Evolutionary conservation across 1,140 invertebrate species (phyloP).

Genomic region (Drosophila triauraria): DNA sequence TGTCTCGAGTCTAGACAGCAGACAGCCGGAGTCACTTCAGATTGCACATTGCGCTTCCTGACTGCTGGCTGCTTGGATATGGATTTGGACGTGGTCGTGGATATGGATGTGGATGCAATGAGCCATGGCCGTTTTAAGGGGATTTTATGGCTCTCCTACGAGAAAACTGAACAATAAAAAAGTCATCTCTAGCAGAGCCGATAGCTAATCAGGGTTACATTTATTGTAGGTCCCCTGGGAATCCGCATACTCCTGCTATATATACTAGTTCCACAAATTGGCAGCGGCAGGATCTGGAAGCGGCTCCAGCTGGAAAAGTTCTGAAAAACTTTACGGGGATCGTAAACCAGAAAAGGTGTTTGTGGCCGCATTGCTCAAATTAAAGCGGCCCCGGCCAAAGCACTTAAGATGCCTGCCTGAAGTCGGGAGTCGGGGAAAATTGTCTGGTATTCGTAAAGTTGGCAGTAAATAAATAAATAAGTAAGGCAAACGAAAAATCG

Average conservation of each 20-base stretch:
- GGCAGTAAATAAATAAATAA: slow-evolving; percentile 70
- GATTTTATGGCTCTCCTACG: slow-evolving; percentile 6
- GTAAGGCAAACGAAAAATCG: slow-evolving; percentile 53
- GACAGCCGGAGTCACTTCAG: slow-evolving; percentile 80
- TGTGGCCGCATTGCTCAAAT: slow-evolving; percentile 32
- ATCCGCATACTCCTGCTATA: slow-evolving; percentile 38
- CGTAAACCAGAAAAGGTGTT: slow-evolving; percentile 41
- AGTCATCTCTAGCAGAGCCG: slow-evolving; percentile 16
- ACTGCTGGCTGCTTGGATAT: slow-evolving; percentile 34
- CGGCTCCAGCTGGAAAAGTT: not conserved
- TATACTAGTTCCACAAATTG: slow-evolving; percentile 23
- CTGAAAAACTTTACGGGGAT: slow-evolving; percentile 24
- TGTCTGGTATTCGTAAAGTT: slow-evolving; percentile 36
- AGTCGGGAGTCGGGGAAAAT: slow-evolving; percentile 12
- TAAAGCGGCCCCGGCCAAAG: slow-evolving; percentile 20
- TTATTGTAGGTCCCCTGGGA: slow-evolving; percentile 29
- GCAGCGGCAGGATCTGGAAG: slow-evolving; percentile 12
- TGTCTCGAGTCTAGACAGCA: slow-evolving; percentile 76
- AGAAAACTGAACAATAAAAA: slow-evolving; percentile 31
- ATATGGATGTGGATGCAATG: slow-evolving; percentile 27
- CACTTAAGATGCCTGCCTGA: slow-evolving; percentile 40
- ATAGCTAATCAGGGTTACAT: slow-evolving; percentile 40
- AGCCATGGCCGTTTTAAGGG: slow-evolving; percentile 36
- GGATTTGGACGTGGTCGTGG: not conserved
- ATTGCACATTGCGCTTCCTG: slow-evolving; percentile 80